These are phyloP conservation scores for Gnathochromis pfefferi DNA, from an alignment of 2,113 vertebrate genomes.

Conservation along the genomic window DNA sequence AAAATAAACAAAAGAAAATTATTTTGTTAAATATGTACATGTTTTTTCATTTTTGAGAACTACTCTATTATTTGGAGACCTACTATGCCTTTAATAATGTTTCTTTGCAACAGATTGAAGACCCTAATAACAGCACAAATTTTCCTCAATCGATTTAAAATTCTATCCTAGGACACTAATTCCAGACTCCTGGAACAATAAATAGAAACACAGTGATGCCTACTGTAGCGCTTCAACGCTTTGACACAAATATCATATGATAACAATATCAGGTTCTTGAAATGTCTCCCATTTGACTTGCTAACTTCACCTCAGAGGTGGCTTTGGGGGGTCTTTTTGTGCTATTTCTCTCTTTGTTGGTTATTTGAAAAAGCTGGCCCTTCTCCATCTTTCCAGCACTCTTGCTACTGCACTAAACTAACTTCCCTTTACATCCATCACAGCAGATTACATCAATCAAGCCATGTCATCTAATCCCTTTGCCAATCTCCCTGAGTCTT, in stretches of 20 bases:
- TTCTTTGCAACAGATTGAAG: not conserved
- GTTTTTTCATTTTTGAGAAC: fast-evolving
- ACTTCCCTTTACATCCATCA: not conserved
- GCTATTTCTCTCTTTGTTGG: not conserved
- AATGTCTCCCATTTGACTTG: not conserved
- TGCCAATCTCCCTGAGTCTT: not conserved
- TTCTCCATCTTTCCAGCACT: not conserved
- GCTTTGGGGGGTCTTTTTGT: not conserved
- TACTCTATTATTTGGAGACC: not conserved
- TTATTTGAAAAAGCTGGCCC: not conserved
- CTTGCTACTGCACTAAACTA: not conserved
- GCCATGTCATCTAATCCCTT: not conserved
- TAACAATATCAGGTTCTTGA: not conserved
- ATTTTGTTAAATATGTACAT: not conserved
- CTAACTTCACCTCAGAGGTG: not conserved
- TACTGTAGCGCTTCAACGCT: not conserved
- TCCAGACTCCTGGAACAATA: not conserved
- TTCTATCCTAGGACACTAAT: not conserved
- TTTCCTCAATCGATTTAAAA: not conserved
- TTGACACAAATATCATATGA: not conserved
- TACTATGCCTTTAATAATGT: not conserved
- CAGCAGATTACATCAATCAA: not conserved
- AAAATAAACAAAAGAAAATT: fast-evolving
- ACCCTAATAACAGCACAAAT: not conserved
- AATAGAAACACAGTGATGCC: not conserved